Evolutionary conservation across 23 tunicate species (phyloP), one percentile per base, ranked within the genome.

Genomic region (Ascidia mentula): DNA sequence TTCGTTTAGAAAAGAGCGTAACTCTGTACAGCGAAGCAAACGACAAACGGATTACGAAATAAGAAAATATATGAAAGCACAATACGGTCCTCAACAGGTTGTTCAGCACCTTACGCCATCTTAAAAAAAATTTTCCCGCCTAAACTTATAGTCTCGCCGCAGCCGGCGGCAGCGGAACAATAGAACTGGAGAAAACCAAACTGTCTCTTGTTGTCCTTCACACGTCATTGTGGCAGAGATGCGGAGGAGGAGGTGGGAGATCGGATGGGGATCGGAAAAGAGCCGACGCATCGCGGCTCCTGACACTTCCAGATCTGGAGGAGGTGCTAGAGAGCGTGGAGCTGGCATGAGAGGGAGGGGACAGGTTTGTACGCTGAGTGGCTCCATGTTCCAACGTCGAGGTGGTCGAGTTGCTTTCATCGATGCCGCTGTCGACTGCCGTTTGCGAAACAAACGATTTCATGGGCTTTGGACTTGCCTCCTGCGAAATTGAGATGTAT

Each of bases 341-440:
- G 13, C 65, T 53, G 65, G 28, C 65, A 20, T 53, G 65, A 53
- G 1, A 53, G 22, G 65, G 24, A 28, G 12, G 28, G 65, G 4
- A 20, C 13, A 9, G 13, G 65, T 28, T 26, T 53, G 22, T 26
- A 53, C 28, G 65, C 4, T 5, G 28, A 28, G 24, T 28, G 24
- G 65, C 24, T 28, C 22, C 65, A 28, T 53, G 65, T 53, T 53
- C 65, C 65, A 53, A 53, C 3, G 74, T 32, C 38, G 74, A 70
- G 36, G 80, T 77, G 69, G 80, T 45, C 31, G 69, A 45, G 37
- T 77, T 69, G 31, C 45, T 46, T 6, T 77, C 80, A 69, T 77
- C 80, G 45, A 77, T 77, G 31, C 80, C 80, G 45, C 80, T 77
- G 28, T 77, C 80, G 45, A 77, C 69, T 20, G 36, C 78, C 22